Percentiles rank a stretch among this genome's conserved stretches.
Evolutionary conservation across 1,140 invertebrate genomes (phyloP).

Genomic region (Brachionus sp.): DNA sequence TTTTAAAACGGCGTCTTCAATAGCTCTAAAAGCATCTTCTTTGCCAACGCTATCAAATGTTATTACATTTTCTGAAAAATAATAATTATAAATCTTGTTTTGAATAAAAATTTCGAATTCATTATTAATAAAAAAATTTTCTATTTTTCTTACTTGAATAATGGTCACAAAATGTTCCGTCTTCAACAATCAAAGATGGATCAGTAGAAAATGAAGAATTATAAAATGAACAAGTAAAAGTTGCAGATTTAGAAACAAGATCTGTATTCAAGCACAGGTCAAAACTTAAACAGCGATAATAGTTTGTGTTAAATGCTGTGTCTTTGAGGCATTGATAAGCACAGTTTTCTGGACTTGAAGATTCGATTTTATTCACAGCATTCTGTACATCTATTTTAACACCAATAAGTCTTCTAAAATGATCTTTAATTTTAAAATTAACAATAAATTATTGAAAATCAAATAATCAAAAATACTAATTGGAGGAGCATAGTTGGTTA

Average conservation of each 20-base stretch:
- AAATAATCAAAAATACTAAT: constrained; percentile 1
- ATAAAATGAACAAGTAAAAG: constrained; percentile 40
- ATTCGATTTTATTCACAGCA: not conserved
- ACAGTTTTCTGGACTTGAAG: constrained; percentile 11
- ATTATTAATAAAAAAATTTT: not conserved
- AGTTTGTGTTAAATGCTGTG: not conserved
- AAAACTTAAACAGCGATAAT: constrained; percentile 38
- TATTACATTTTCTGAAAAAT: not conserved
- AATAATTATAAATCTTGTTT: not conserved
- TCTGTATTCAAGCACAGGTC: constrained; percentile 16
- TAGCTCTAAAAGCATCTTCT: not conserved
- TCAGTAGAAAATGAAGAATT: constrained; percentile 34
- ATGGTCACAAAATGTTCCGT: constrained; percentile 12
- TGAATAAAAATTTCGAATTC: not conserved
- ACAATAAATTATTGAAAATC: not conserved
- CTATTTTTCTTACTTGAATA: constrained; percentile 15
- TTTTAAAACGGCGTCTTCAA: constrained; percentile 14
- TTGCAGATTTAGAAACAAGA: not conserved
- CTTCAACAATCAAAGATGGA: not conserved
- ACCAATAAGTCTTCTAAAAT: not conserved
- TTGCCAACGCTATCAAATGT: constrained; percentile 1
- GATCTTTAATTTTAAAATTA: not conserved
- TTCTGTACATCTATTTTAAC: not conserved
- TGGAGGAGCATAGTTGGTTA: not conserved
- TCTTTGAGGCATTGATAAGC: constrained; percentile 33